Base-by-base conservation (phyloP, 2,797 vertebrate genomes). In the Pangasius sanitwongsei region DNA sequence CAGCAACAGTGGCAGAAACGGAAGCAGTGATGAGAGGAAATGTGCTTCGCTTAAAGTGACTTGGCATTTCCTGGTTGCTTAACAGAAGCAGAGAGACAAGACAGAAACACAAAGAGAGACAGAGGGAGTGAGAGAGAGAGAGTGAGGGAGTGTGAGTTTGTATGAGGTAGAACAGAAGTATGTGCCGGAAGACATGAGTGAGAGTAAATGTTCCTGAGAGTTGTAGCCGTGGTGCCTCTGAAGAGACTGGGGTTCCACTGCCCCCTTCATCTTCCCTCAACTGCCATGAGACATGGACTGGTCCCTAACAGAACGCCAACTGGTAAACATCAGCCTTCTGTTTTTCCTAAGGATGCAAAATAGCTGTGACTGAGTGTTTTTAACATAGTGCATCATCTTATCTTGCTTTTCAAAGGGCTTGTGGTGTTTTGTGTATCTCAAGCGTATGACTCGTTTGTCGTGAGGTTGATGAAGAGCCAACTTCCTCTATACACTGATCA, bases 41-140 rank as follows among this genome's bases (percentile, higher is more conserved):
- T 95, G 94, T 93, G 92, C 92, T 89, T 93, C 86, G 80, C 93
- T 96, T 96, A 89, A 94, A 96, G 93, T 96, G 95, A 96, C 95
- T 95, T 94, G 93, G 95, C 96, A 97, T 96, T 97, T 97, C 97
- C 97, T 97, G 95, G 92, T 94, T 93, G 92, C 87, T 94, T 83
- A 67, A 91, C 93, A 94, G 90, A 93, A 74, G 44, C 84, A 92
- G 78, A 86, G 87, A 90, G 88, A 70, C 83, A 85, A 70, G 48
- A 23, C n/a, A 53, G 28, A 84, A 85, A 85, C 44, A 69, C n/a
- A 69, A 92, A 69, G 57, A 41, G 34, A n/a, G 13, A 9, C 15
- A 78, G 75, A 77, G 18, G 44, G 74, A 90, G 83, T 1, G 23
- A 28, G 25, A 69, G 75, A 90, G 48, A 87, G 69, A 80, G n/a